These are phyloP conservation scores for Megalonaias nervosa DNA, from an alignment of 1,140 invertebrate genomes.

Conservation along the genomic window DNA sequence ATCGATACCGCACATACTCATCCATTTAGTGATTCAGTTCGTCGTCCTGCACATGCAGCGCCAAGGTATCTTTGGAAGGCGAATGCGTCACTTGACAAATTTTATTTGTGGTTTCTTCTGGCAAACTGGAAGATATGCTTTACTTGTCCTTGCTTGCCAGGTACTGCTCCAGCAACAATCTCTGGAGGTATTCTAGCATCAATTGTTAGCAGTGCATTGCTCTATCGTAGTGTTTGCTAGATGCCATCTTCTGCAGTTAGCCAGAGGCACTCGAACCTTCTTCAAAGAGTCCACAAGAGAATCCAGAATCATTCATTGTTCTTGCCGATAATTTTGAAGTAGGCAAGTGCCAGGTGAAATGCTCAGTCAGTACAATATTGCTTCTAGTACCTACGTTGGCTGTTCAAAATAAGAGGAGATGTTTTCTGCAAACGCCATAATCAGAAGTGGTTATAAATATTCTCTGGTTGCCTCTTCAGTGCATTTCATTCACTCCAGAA, in stretches of 20 bases:
- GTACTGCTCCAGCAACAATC: too few species aligned
- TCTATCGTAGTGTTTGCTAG: constrained; percentile 42
- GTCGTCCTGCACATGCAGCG: not conserved
- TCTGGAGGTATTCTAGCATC: too few species aligned
- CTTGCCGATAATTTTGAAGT: constrained; percentile 47
- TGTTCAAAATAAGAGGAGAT: constrained; percentile 20
- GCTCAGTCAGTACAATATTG: constrained; percentile 34
- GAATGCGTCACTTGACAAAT: too few species aligned
- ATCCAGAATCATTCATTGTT: constrained; percentile 38
- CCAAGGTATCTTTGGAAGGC: too few species aligned
- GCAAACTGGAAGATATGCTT: too few species aligned
- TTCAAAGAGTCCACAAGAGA: constrained; percentile 31
- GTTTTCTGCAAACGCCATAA: constrained; percentile 33
- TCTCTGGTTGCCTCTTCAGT: constrained; percentile 8
- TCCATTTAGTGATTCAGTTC: not conserved
- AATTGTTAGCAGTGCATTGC: not conserved
- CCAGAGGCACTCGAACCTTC: constrained; percentile 29
- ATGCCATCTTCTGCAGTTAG: constrained; percentile 29
- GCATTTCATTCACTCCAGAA: constrained; percentile 18
- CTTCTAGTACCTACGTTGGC: constrained; percentile 20
- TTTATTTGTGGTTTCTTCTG: too few species aligned
- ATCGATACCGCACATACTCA: not conserved
- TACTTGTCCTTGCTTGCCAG: too few species aligned
- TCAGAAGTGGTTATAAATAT: constrained; percentile 28
- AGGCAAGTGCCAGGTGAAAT: constrained; percentile 39